A percentile compares a stretch with the other conserved stretches of the same genome.
Evolutionary conservation across 1,140 invertebrate species (phyloP).

Genomic region (Papilio machaon): DNA sequence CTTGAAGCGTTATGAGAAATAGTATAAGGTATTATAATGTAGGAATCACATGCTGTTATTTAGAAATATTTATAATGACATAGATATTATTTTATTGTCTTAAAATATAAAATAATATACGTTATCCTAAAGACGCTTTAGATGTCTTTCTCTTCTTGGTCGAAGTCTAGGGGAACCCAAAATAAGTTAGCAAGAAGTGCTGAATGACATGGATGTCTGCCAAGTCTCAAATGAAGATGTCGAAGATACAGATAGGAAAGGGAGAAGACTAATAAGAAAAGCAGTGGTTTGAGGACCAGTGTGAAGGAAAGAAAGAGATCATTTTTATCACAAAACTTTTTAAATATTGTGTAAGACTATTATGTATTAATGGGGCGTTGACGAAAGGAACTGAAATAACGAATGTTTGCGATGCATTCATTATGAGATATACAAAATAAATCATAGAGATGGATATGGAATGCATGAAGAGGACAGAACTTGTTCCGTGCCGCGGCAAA

Average conservation of each 20-base stretch:
- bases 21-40: not conserved
- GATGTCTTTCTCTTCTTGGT: no score
- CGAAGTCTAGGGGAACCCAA: no score
- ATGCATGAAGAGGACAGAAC: not conserved
- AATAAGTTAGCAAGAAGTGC: no score
- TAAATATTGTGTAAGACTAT: no score
- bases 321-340: no score
- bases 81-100: not conserved
- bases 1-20: slow-evolving; percentile 8
- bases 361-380: not conserved
- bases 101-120: not conserved
- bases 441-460: not conserved
- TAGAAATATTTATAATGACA: not conserved
- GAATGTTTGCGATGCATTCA: not conserved
- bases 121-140: not conserved
- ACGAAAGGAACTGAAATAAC: not conserved
- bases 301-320: no score
- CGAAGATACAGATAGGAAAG: no score
- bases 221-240: no score
- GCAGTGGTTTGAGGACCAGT: no score
- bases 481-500: not conserved
- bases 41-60: not conserved
- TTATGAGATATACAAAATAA: not conserved
- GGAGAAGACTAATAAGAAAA: no score
- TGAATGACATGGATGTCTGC: no score